A percentile compares a stretch with the other conserved stretches of the same genome.
Evolutionary conservation across 2,888 invertebrate genomes (phyloP).

Genomic region (Galerucella nymphaeae): DNA sequence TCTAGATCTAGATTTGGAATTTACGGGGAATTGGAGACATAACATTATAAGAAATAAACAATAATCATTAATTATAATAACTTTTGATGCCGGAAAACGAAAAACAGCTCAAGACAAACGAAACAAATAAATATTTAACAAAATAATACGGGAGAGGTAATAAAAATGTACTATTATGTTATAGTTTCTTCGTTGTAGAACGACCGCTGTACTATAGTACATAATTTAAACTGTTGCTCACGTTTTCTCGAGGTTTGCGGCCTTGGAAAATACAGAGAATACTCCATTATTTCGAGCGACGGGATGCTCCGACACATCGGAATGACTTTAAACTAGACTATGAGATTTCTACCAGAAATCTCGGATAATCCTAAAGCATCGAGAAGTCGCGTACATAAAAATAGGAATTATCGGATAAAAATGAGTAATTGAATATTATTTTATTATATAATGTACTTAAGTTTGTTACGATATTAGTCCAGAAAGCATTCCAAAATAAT

Average conservation of each 20-base stretch:
- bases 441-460: no score
- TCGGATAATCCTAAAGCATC: background rate
- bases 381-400: background rate
- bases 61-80: no score
- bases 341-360: constrained; percentile 3
- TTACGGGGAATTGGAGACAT: no score
- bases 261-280: constrained; percentile 7
- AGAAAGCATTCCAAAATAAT: no score
- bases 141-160: background rate
- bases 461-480: no score
- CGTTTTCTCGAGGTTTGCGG: constrained; percentile 20
- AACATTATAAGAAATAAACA: no score
- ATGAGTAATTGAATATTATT: no score
- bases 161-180: constrained; percentile 8
- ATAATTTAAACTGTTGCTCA: constrained; percentile 40
- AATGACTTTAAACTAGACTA: constrained; percentile 6
- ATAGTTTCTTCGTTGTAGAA: background rate
- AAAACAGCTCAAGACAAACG: no score
- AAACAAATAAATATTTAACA: background rate
- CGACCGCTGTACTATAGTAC: constrained; percentile 4
- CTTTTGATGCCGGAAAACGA: no score
- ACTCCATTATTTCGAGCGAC: constrained; percentile 21
- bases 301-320: background rate
- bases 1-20: no score
- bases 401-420: background rate